phyloP scores from a whole-genome alignment of 2,888 invertebrate species.

The Parnassius glacialis region DNA sequence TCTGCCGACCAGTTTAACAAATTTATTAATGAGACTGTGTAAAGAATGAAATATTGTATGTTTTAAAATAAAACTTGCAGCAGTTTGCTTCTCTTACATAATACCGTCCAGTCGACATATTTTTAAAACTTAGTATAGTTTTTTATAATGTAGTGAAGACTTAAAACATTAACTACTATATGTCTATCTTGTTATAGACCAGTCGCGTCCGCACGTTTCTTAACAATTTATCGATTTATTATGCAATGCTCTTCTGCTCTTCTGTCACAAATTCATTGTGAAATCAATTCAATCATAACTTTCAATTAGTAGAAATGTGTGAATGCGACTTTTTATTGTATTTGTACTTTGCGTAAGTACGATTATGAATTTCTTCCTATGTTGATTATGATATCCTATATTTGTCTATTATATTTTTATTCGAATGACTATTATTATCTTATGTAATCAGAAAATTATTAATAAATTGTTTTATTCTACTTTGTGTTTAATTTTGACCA shows the following conservation, averaged over 20 bases:
- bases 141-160: not conserved
- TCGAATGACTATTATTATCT: slow-evolving; percentile 16
- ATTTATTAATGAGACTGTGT: not conserved
- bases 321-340: slow-evolving; percentile 4
- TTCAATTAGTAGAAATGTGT: slow-evolving; percentile 1
- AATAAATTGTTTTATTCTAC: slow-evolving; percentile 23
- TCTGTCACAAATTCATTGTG: slow-evolving; percentile 12
- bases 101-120: slow-evolving; percentile 22
- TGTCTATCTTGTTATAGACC: not conserved
- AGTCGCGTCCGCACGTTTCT: slow-evolving; percentile 12
- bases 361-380: slow-evolving; percentile 3
- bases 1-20: slow-evolving; percentile 10
- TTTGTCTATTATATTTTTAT: slow-evolving; percentile 20
- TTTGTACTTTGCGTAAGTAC: slow-evolving; percentile 21
- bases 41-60: too few relatives aligned
- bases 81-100: slow-evolving; percentile 10
- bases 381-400: not conserved
- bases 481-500: slow-evolving; percentile 8
- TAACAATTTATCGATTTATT: not conserved
- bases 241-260: slow-evolving; percentile 2
- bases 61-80: not conserved
- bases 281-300: not conserved
- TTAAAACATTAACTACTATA: slow-evolving; percentile 7
- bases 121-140: not conserved
- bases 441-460: slow-evolving; percentile 18